Conservation (phyloP, 2,888 invertebrate genomes). For the Hedychridium roseum region DNA sequence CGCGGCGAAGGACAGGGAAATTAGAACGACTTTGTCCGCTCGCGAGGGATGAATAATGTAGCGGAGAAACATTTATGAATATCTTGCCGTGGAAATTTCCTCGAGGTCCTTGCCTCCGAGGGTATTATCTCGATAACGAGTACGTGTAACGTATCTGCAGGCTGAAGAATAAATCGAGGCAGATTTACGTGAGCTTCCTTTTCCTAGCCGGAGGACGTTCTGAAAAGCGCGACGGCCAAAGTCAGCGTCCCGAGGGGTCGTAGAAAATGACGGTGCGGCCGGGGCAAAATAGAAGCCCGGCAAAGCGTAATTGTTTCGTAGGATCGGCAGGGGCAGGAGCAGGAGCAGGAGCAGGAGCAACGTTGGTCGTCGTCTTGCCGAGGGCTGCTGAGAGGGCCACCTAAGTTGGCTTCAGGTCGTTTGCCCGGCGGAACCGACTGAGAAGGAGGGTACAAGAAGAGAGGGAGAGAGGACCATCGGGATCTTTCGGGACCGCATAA, state of each 20-base stretch:
- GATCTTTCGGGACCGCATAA: conserved; percentile 45
- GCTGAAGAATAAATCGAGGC: background rate
- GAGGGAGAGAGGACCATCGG: conserved; percentile 34
- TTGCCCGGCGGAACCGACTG: background rate
- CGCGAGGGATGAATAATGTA: too few species aligned
- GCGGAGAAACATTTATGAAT: too few species aligned
- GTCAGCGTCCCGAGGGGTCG: conserved; percentile 2
- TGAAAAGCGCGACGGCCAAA: background rate
- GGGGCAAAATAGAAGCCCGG: conserved; percentile 29
- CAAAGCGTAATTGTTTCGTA: conserved; percentile 44
- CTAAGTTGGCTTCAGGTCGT: conserved; percentile 56
- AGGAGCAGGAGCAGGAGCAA: too few species aligned
- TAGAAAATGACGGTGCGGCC: conserved; percentile 3
- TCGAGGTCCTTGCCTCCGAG: background rate
- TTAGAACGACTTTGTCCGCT: too few species aligned
- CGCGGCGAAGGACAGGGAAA: too few species aligned
- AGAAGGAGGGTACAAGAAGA: background rate
- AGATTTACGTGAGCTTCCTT: conserved; percentile 6
- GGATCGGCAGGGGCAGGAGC: too few species aligned
- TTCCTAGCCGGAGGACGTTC: conserved; percentile 22
- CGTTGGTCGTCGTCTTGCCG: too few species aligned
- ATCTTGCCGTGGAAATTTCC: too few species aligned
- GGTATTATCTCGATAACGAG: conserved; percentile 7
- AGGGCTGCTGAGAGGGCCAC: conserved; percentile 47
- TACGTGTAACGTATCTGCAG: conserved; percentile 25